Base-by-base conservation (phyloP, 2,113 vertebrate genomes). In the Leptosomus discolor region DNA sequence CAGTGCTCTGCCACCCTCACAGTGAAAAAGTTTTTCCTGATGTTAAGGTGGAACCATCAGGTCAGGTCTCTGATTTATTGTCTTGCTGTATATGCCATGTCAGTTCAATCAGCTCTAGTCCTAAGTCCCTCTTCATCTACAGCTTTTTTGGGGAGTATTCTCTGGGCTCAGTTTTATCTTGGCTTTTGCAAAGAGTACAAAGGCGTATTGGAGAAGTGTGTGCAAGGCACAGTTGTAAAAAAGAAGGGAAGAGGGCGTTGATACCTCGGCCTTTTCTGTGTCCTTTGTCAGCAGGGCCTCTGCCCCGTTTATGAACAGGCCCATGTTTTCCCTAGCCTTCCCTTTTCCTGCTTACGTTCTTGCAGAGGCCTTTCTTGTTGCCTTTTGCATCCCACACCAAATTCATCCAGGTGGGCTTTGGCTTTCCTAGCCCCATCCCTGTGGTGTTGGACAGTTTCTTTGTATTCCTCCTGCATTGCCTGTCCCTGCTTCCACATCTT, bases 281-380 rank as follows among this genome's bases (percentile, higher is more conserved):
- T 27, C 5, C 0, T 39, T 58, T 46, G 20, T 71, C 53, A 58
- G n/a, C 36, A 64, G 39, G 9, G 26, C 48, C 9, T 41, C 77
- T 79, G 30, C 16, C 30, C 9, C 2, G 0, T 54, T 81, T 79
- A 24, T 1, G 1, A 14, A 16, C 18, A 22, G 9, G 2, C 41
- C 41, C 2, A 0, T 57, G 30, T 75, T 93, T 77, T 78, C 18
- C 60, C 13, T 74, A 16, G 17, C 27, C 16, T 79, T 83, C 30
- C 34, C 24, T 81, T 92, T 69, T 57, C 36, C 30, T 80, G 16
- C 23, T 41, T 64, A 34, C 0, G 0, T 51, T 20, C 45, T 36
- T 56, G 29, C 39, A 36, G 36, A 84, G 39, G 51, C 36, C 51
- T 34, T 29, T 46, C 69, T 46, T 87, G 18, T 50, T 34, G 13